A percentile compares a stretch with the other conserved stretches of the same genome.
These are phyloP conservation scores for Vidua chalybeata DNA, from an alignment of 2,113 vertebrate genomes.

Conservation along the genomic window DNA sequence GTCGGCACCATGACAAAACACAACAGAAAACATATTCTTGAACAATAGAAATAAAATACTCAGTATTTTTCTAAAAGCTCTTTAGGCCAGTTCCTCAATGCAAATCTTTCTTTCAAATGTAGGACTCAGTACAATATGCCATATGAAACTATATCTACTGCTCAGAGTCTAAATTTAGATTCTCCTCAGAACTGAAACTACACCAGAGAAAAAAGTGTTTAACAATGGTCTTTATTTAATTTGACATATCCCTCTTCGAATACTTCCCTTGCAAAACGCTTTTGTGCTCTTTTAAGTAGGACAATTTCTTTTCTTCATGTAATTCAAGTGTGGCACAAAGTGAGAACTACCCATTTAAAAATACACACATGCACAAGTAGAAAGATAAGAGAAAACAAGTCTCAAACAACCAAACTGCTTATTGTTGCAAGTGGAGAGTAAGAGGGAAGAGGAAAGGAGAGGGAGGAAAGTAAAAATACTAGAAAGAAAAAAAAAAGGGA, in stretches of 20 bases:
- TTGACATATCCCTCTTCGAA: constrained; percentile 28
- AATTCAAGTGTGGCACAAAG: not conserved
- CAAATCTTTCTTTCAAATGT: not conserved
- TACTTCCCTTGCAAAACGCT: not conserved
- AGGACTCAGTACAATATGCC: not conserved
- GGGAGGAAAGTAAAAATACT: not conserved
- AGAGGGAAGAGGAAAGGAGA: not conserved
- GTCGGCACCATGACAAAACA: not conserved
- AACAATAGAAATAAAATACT: not conserved
- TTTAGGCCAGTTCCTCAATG: not conserved
- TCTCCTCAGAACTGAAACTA: constrained; percentile 18
- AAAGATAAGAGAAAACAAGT: not conserved
- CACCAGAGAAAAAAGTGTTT: not conserved
- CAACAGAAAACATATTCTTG: not conserved
- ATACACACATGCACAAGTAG: not conserved
- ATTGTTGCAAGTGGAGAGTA: not conserved
- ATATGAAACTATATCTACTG: not conserved
- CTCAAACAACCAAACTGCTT: constrained; percentile 7
- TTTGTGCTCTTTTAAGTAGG: constrained; percentile 16
- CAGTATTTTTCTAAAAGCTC: not conserved
- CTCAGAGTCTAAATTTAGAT: constrained; percentile 50
- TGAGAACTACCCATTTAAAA: not conserved
- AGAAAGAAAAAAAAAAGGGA: not conserved
- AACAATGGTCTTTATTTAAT: constrained; percentile 39
- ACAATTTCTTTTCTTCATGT: not conserved